phyloP scores from a whole-genome alignment of 2,888 invertebrate genomes.

The Andrena trimmerana region DNA sequence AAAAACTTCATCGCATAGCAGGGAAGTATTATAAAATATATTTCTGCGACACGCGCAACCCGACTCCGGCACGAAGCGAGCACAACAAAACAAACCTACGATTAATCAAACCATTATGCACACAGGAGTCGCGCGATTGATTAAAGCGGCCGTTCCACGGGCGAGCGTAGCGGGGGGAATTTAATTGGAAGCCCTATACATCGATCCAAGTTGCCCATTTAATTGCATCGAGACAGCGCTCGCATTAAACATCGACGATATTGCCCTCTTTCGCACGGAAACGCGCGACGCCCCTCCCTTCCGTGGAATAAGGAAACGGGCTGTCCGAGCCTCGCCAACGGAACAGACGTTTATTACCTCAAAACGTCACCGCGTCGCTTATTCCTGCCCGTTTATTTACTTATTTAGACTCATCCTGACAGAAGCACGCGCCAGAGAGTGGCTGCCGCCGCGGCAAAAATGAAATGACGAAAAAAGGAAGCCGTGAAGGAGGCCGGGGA shows the following conservation, averaged over 20 bases:
- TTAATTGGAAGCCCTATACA: conserved; percentile 18
- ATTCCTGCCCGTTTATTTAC: conserved; percentile 50
- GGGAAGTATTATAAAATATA: neutral
- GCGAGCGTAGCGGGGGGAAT: neutral
- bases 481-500: neutral
- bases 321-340: neutral
- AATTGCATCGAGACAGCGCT: conserved; percentile 29
- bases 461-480: conserved; percentile 16
- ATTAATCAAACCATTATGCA: conserved; percentile 16
- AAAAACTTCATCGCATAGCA: no score
- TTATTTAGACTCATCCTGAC: conserved; percentile 46
- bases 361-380: conserved; percentile 30
- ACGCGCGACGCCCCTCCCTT: neutral
- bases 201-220: conserved; percentile 11
- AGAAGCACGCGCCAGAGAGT: no score
- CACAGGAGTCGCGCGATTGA: conserved; percentile 8
- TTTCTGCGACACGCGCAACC: neutral
- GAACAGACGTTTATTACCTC: conserved; percentile 47
- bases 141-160: neutral
- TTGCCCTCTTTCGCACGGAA: conserved; percentile 1
- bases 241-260: conserved; percentile 27
- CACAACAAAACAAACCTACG: neutral
- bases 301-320: conserved; percentile 9
- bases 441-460: conserved; percentile 19
- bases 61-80: neutral